A percentile compares a stretch with the other conserved stretches of the same genome.
These are phyloP conservation scores for Bellardia bayeri DNA, from an alignment of 2,888 invertebrate genomes.

Conservation along the genomic window DNA sequence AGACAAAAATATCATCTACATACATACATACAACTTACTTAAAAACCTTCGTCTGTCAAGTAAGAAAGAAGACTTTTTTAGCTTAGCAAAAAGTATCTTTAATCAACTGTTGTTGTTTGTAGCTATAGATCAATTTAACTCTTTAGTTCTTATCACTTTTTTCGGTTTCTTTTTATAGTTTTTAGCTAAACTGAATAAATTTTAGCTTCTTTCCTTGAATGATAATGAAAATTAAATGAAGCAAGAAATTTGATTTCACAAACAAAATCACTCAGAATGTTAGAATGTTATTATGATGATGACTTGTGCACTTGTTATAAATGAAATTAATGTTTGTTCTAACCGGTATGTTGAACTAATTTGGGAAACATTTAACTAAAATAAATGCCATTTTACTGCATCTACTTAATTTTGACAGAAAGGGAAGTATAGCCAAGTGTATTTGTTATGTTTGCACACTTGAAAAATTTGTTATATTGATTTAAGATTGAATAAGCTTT, in stretches of 20 bases:
- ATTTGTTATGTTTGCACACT: too few species aligned
- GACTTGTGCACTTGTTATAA: conserved; percentile 7
- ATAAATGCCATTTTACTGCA: conserved; percentile 56
- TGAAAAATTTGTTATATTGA: too few species aligned
- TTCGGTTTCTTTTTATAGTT: neutral
- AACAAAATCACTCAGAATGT: neutral
- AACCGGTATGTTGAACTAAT: conserved; percentile 65
- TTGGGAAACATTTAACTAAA: conserved; percentile 33
- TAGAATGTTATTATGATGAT: neutral
- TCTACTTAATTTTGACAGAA: neutral
- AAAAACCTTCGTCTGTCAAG: neutral
- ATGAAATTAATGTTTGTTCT: conserved; percentile 17
- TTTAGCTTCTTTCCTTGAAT: conserved; percentile 51
- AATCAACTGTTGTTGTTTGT: neutral
- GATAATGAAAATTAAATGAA: conserved; percentile 50
- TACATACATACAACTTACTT: conserved; percentile 22
- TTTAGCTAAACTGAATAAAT: neutral
- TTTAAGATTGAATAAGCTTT: neutral
- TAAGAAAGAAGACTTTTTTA: conserved; percentile 68
- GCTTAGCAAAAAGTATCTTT: conserved; percentile 3
- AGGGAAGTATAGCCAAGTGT: conserved; percentile 55
- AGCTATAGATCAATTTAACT: conserved; percentile 8
- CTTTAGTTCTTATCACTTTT: conserved; percentile 7
- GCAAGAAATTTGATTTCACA: conserved; percentile 39
- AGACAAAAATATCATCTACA: conserved; percentile 69